A percentile compares a stretch with the other conserved stretches of the same genome.
Evolutionary conservation across 2,797 vertebrate genomes (phyloP).

Genomic region (Centropyge bicolor): DNA sequence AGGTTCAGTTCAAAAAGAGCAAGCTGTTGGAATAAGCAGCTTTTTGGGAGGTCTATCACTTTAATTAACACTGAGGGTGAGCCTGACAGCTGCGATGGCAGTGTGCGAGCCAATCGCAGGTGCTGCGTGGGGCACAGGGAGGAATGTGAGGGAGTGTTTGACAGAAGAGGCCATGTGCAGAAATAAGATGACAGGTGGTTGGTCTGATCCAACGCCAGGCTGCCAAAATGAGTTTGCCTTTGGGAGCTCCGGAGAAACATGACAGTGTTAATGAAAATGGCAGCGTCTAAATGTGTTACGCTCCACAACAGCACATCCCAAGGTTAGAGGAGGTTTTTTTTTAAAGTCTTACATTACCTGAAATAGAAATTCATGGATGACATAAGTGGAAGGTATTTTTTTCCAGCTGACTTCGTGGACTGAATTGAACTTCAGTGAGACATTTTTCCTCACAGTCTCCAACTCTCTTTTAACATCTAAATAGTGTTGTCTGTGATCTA

Average conservation of each 20-base stretch:
- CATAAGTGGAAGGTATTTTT: conserved; percentile 3
- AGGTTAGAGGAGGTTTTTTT: conserved; percentile 26
- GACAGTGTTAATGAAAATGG: conserved; percentile 76
- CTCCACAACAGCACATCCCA: conserved; percentile 45
- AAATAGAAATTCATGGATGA: conserved; percentile 37
- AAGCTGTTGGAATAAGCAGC: conserved; percentile 59
- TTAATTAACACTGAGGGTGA: conserved; percentile 79
- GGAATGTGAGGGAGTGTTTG: conserved; percentile 74
- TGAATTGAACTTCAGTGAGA: background rate
- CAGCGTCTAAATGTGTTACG: conserved; percentile 55
- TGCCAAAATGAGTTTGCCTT: conserved; percentile 75
- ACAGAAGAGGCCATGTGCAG: conserved; percentile 77
- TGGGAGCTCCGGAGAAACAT: conserved; percentile 64
- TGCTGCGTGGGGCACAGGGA: conserved; percentile 70
- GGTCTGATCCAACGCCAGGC: conserved; percentile 70
- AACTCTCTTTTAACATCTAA: background rate
- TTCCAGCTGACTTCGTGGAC: background rate
- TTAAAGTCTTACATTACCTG: conserved; percentile 3
- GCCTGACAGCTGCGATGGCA: conserved; percentile 80
- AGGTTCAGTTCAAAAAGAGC: conserved; percentile 45
- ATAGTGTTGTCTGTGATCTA: background rate
- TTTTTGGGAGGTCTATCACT: conserved; percentile 77
- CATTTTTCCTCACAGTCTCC: background rate
- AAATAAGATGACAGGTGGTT: conserved; percentile 82
- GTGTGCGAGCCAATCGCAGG: conserved; percentile 76